phyloP scores from a whole-genome alignment of 2,113 vertebrate species.

The Canis aureus region DNA sequence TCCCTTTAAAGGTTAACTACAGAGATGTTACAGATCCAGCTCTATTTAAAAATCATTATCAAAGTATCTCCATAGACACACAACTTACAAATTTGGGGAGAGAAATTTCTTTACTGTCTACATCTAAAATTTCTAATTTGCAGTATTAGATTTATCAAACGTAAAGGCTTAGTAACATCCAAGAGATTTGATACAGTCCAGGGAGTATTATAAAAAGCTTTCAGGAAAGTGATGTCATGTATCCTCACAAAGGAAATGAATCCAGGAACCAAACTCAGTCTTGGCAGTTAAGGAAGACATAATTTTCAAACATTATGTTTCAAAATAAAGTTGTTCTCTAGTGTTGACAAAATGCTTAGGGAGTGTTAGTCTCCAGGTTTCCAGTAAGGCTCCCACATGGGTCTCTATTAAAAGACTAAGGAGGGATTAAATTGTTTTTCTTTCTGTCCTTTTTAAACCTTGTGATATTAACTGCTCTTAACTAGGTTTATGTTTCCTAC shows the following conservation, averaged over 20 bases:
- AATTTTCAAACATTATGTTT: constrained; percentile 81
- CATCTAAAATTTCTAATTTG: constrained; percentile 66
- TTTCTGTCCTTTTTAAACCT: neutral
- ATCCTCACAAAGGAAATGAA: constrained; percentile 72
- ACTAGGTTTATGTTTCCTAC: neutral
- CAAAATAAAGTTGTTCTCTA: constrained; percentile 76
- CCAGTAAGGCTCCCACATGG: constrained; percentile 16
- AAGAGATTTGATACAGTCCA: constrained; percentile 55
- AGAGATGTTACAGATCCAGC: constrained; percentile 20
- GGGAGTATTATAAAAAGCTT: constrained; percentile 72
- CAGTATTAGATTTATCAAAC: constrained; percentile 48
- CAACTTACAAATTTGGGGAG: constrained; percentile 59
- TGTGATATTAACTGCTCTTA: constrained; percentile 35
- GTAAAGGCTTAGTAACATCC: neutral
- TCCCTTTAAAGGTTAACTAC: neutral
- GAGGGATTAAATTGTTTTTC: neutral
- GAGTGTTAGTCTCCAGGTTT: constrained; percentile 76
- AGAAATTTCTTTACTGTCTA: constrained; percentile 57
- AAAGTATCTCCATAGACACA: neutral
- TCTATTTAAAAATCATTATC: constrained; percentile 40
- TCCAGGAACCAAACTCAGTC: constrained; percentile 41
- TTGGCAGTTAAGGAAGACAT: constrained; percentile 80
- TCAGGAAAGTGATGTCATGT: constrained; percentile 67
- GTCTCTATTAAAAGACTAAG: constrained; percentile 67
- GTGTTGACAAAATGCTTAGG: constrained; percentile 73